A percentile compares a stretch with the other conserved stretches of the same genome.
phyloP scores from a whole-genome alignment of 2,888 invertebrate species.

The Liopterus haemorrhoidalis region DNA sequence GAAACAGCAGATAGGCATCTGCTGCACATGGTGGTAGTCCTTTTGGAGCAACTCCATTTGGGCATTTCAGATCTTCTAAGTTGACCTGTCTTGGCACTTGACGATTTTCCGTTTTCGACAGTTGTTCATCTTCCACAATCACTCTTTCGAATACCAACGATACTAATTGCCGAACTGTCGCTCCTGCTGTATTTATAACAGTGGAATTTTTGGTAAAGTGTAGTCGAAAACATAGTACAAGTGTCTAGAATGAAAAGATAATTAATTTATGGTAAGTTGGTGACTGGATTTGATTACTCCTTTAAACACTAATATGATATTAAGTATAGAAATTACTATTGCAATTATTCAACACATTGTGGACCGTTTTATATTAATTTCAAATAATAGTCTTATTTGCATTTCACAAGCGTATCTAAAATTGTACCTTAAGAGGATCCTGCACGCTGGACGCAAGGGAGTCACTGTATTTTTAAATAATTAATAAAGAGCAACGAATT shows the following conservation, averaged over 20 bases:
- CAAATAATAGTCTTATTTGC: too few relatives aligned
- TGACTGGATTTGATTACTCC: too few relatives aligned
- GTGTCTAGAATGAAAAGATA: slow-evolving; percentile 57
- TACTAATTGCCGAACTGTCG: slow-evolving; percentile 92
- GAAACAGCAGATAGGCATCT: slow-evolving; percentile 92
- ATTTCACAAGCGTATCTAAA: too few relatives aligned
- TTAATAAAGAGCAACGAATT: too few relatives aligned
- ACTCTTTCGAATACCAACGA: slow-evolving; percentile 87
- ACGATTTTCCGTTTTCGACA: slow-evolving; percentile 36
- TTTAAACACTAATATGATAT: too few relatives aligned
- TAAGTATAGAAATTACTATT: too few relatives aligned
- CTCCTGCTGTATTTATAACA: slow-evolving; percentile 95
- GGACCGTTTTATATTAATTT: too few relatives aligned
- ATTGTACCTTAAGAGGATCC: too few relatives aligned
- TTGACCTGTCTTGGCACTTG: slow-evolving; percentile 51
- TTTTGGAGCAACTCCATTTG: slow-evolving; percentile 70
- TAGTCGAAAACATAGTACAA: slow-evolving; percentile 94
- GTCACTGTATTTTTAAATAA: too few relatives aligned
- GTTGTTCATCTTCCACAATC: slow-evolving; percentile 61
- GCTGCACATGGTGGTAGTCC: slow-evolving; percentile 82
- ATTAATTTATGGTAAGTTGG: too few relatives aligned
- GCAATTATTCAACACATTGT: too few relatives aligned
- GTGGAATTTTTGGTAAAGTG: slow-evolving; percentile 92
- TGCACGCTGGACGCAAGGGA: too few relatives aligned
- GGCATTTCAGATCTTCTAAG: slow-evolving; percentile 71